Base-by-base conservation (phyloP, 2,797 vertebrate species). In the Rhabdomys pumilio region DNA sequence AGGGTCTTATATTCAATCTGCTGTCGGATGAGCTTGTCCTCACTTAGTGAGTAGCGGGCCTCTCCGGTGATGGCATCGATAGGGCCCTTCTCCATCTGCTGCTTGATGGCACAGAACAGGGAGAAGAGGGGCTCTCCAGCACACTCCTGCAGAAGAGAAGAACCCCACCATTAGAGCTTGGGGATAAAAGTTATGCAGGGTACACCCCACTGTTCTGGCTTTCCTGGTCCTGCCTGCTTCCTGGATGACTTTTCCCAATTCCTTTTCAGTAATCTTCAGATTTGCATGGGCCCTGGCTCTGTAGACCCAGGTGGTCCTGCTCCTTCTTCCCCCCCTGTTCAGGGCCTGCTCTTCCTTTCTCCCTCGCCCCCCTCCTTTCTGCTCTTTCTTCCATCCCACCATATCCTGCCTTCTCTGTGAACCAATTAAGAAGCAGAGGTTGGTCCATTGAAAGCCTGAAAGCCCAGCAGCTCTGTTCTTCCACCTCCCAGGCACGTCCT, bases 31-130 rank as follows among this genome's bases (percentile, higher is more conserved):
- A 99, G 99, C 97, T 99, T 99, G 99, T 99, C 99, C 98, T 99
- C 99, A 0, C 99, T 99, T 97, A 99, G 99, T 0, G 99, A 99
- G 97, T 99, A 99, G 92, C 99, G 99, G 0, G 99, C 99, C 98
- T 99, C 99, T 19, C 99, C 99, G 0, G 99, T 99, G 98, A 99
- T 99, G 44, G 99, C 99, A 77, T 99, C 99, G 0, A 99, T 99
- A 93, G 99, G 99, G 5, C 99, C 99, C 97, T 99, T 99, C 98
- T 99, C 99, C 99, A 99, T 99, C 98, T 99, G 99, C 98, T 99
- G 99, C 98, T 99, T 99, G 99, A 99, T 99, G 98, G 99, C 99
- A 93, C 99, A 99, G 98, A 99, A 99, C 65, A 99, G 99, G 77
- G 99, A 99, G 98, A 99, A 99, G 50, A 99, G 99, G 38, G 99